These are phyloP conservation scores for Stegodyphus dumicola DNA, from an alignment of 1,140 invertebrate genomes.

Conservation along the genomic window DNA sequence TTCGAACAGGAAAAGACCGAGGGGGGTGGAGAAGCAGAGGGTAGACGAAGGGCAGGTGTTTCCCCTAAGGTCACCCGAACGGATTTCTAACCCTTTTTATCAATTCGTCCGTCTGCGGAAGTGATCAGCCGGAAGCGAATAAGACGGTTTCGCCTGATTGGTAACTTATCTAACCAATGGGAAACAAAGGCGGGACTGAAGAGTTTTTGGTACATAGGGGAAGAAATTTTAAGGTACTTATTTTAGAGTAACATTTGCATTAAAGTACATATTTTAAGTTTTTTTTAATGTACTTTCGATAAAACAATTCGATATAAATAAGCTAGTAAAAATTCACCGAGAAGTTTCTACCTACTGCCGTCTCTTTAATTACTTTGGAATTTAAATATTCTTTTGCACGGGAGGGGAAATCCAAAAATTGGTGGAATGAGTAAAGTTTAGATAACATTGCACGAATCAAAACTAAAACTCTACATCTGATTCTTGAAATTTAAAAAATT, in stretches of 20 bases:
- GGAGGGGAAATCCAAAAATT: too few species aligned
- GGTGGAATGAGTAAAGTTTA: too few species aligned
- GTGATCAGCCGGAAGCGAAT: slow-evolving; percentile 11
- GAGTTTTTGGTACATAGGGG: background rate
- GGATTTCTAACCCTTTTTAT: slow-evolving; percentile 20
- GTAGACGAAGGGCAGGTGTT: background rate
- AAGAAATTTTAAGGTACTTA: background rate
- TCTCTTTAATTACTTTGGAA: too few species aligned
- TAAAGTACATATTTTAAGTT: background rate
- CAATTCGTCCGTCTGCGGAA: slow-evolving; percentile 16
- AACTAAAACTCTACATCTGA: too few species aligned
- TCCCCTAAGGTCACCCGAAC: slow-evolving; percentile 16
- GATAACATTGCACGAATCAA: too few species aligned
- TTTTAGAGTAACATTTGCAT: background rate
- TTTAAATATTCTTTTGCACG: too few species aligned
- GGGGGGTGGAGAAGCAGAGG: background rate
- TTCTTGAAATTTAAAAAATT: too few species aligned
- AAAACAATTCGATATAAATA: background rate
- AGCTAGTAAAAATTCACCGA: background rate
- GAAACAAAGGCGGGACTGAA: background rate
- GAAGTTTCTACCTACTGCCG: too few species aligned
- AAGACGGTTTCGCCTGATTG: background rate
- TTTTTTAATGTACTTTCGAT: background rate
- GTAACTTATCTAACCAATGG: background rate
- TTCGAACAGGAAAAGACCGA: background rate